These are phyloP conservation scores for Pterophyllum scalare DNA, from an alignment of 2,113 vertebrate species.

Conservation along the genomic window DNA sequence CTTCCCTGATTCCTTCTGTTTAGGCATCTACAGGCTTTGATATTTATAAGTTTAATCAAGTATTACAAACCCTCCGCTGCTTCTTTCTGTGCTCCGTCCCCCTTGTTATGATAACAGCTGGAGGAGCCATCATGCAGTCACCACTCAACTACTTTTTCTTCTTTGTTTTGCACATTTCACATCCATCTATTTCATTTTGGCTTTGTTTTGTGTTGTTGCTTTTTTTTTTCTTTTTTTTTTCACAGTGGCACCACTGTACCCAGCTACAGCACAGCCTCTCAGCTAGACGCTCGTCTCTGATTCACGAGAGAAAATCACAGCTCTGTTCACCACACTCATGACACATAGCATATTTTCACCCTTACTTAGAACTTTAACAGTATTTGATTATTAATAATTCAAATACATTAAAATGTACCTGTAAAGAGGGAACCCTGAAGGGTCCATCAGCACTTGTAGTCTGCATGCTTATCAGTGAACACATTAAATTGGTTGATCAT, in stretches of 20 bases:
- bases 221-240: too few species aligned
- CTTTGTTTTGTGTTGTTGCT: too few species aligned
- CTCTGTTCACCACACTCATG: not conserved
- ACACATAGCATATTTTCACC: not conserved
- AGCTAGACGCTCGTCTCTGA: not conserved
- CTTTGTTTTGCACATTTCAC: not conserved
- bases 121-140: not conserved
- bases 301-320: not conserved
- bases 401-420: not conserved
- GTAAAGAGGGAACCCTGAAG: not conserved
- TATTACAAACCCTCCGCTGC: not conserved
- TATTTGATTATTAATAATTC: not conserved
- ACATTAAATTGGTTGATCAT: not conserved
- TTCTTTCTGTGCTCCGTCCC: not conserved
- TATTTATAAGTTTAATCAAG: not conserved
- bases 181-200: not conserved
- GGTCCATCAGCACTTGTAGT: not conserved
- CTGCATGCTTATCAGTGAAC: not conserved
- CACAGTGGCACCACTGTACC: not conserved
- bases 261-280: constrained; percentile 9
- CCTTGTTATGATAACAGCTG: not conserved
- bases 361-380: not conserved
- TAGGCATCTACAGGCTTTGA: not conserved
- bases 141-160: not conserved
- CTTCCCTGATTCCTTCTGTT: not conserved